A percentile compares a stretch with the other conserved stretches of the same genome.
phyloP scores from a whole-genome alignment of 2,797 vertebrate species.

The Phalloptychus januarius region DNA sequence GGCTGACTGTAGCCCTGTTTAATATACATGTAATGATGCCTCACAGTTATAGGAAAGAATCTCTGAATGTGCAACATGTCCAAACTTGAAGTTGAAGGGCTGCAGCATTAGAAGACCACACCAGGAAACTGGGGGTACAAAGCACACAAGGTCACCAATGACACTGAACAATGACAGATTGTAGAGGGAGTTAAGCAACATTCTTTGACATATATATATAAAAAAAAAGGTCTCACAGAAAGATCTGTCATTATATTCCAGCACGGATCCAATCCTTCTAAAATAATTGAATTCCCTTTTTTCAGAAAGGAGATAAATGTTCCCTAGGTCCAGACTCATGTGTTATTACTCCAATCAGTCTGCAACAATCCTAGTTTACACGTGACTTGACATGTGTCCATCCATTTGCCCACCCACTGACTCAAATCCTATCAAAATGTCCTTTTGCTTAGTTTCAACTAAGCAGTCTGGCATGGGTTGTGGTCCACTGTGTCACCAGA shows the following conservation, averaged over 20 bases:
- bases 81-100: neutral
- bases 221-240: neutral
- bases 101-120: neutral
- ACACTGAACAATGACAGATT: neutral
- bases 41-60: neutral
- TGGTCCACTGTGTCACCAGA: too few species aligned
- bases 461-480: too few species aligned
- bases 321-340: neutral
- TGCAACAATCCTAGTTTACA: neutral
- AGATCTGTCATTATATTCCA: neutral
- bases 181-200: neutral
- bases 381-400: neutral
- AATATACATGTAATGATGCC: neutral
- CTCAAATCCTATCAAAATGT: too few species aligned
- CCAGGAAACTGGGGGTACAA: neutral
- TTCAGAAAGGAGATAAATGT: neutral
- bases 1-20: conserved; percentile 58
- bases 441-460: too few species aligned
- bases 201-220: neutral
- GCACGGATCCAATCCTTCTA: neutral
- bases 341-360: neutral
- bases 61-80: neutral
- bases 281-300: neutral
- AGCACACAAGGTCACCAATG: neutral
- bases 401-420: neutral